Evolutionary conservation across 1,140 invertebrate species (phyloP).

Genomic region (Cotesia chilonis): DNA sequence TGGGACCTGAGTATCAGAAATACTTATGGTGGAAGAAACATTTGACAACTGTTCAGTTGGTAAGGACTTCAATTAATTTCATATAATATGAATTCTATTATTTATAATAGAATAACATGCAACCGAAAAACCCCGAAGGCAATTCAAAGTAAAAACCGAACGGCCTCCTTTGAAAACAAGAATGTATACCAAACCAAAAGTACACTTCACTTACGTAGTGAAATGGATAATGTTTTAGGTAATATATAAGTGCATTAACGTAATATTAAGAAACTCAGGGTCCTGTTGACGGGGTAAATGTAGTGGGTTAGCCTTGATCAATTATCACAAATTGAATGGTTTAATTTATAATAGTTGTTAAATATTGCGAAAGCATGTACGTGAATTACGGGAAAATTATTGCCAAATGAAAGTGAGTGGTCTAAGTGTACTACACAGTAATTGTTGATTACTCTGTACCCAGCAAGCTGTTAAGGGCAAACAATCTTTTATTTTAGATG

Average conservation of each 20-base stretch:
- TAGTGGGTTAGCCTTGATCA: conserved; percentile 3
- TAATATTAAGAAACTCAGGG: background rate
- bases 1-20: conserved; percentile 90
- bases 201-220: background rate
- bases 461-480: conserved; percentile 5
- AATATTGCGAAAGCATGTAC: conserved; percentile 29
- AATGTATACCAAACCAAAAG: background rate
- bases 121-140: background rate
- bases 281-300: background rate
- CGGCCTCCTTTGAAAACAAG: conserved; percentile 15
- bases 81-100: background rate
- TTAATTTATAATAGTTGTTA: conserved; percentile 26
- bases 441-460: conserved; percentile 24
- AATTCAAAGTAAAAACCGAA: conserved; percentile 16
- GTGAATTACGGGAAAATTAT: conserved; percentile 39
- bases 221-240: background rate
- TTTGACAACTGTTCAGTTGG: conserved; percentile 88
- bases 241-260: background rate
- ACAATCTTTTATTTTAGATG: conserved; percentile 13
- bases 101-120: background rate
- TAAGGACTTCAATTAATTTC: conserved; percentile 65
- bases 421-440: conserved; percentile 18
- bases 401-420: conserved; percentile 51
- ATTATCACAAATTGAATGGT: conserved; percentile 10
- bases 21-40: conserved; percentile 97